Evolutionary conservation across 2,888 invertebrate species (phyloP), one percentile per base, ranked within the genome.

Genomic region (Octodonta nipae): DNA sequence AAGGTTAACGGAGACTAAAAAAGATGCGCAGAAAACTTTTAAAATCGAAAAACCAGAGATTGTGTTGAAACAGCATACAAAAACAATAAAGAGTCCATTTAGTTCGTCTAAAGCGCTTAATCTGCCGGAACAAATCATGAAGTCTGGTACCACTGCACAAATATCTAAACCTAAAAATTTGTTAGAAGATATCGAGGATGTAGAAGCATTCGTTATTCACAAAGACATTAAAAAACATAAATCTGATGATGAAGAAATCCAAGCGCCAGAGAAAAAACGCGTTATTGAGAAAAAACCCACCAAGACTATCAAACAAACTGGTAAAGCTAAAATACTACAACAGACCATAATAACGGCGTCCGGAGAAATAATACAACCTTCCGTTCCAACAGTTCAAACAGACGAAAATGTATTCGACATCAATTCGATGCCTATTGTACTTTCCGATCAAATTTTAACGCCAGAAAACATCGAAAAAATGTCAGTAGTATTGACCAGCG

Each of bases 381-480:
- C 14, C 7, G 3, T 10, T 4, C 4, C 15, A 8, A 15, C 10
- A 15, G n/a, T n/a, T 15, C 28, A 28, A 3, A 8, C 20, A 5
- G 48, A 52, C 30, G 70, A 70, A 39, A 52, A 63, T 34, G 59
- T 72, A 40, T 73, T 80, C 42, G 81, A 82, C 52, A 81, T 81
- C 17, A 75, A 77, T 55, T 78, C 78, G 2, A 79, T 81, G 77
- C 81, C 81, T 2, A 76, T 81, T 39, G 77, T 81, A 3, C 55
- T 81, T 25, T 75, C 76, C 16, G 80, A 80, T 44, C 78, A 79
- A 45, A 68, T 75, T 24, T 56, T 78, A 35, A 75, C 75, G 1
- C 70, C 77, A 1, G 78, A 78, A 49, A 74, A 61, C 46, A 73
- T 78, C 31, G 75, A 78, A 44, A 75, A 74, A 49, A 72, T 78